Evolutionary conservation across 1,140 invertebrate genomes (phyloP), one percentile per base, ranked within the genome.

Genomic region (Myzus persicae): DNA sequence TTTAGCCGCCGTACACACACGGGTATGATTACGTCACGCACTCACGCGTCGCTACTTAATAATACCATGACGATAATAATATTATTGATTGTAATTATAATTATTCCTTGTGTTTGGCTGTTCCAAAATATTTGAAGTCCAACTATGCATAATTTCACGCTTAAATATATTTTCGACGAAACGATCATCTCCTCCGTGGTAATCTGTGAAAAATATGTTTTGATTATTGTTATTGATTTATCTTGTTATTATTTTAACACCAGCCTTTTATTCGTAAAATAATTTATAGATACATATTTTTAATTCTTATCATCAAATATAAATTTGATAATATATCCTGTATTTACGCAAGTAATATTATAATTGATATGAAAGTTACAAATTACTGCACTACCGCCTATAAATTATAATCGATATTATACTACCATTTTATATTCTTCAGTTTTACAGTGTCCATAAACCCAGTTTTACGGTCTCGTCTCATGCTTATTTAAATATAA

Each of bases 41-140:
- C n/a, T 76, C 31, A n/a, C 59, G 31, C 59, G n/a, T 76, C 14
- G 31, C 31, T n/a, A 36, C 59, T n/a, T 67, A 76, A 76, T 36
- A 76, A 18, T 76, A 76, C 36, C 59, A n/a, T 76, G 59, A 76
- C 59, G 59, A 76, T 76, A 76, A 18, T 76, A 76, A 5, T 67
- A 67, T n/a, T 76, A 76, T 76, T n/a, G 59, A 76, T 76, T 76
- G 59, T 76, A 36, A 76, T n/a, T 76, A 76, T n/a, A n/a, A n/a
- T 76, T 76, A 76, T 76, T n/a, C 5, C 14, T 76, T 67, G 26
- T 31, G 11, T 31, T 14, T 67, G n/a, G 7, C 59, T n/a, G 59
- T n/a, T 76, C 59, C 14, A 76, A 76, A 76, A 76, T 76, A 76
- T 76, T 51, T 20, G n/a, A 76, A 18, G 31, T 36, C 14, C 59